Base-by-base conservation (phyloP, 1,140 invertebrate genomes). In the Trichonephila clavipes region DNA sequence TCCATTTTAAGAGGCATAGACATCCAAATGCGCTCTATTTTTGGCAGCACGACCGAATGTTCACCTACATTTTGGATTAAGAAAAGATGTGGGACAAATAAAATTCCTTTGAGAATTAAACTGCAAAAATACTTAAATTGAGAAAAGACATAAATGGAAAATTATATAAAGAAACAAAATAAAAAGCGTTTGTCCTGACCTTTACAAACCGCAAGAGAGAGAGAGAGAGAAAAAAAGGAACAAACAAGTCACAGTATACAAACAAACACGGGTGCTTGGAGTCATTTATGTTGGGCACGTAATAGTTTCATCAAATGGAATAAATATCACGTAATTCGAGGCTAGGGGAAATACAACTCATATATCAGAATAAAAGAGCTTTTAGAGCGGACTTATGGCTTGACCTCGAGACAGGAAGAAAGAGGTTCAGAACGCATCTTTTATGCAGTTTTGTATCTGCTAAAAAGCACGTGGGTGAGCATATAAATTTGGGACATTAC, bases 281-380 rank as follows among this genome's bases (percentile, higher is more conserved):
- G 28, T 7, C 87, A 77, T 77, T 66, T 21, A 69, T 44, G 87
- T 88, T 62, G n/a, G 19, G 19, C 87, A 69, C 87, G 87, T 88
- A 88, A 88, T 88, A 88, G 34, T 88, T 88, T 69, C 87, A 88
- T 69, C 62, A 66, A 88, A 88, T 69, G 87, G 51, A 88, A 66
- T 77, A 77, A 77, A 77, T 69, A 66, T 66, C 87, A 88, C 87
- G 87, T 88, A 88, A 88, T 88, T 44, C 58, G 61, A 59, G 59
- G 87, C n/a, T 44, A 34, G 28, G 64, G 64, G 34, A 21, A 21
- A 62, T 6, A 66, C 59, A 66, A 40, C 59, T 34, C 34, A 88
- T 88, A 88, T 18, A 88, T 88, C 87, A 88, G 62, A 34, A 28
- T 66, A 69, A 88, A 88, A 88, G 87, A 88, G 87, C 64, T 88